A percentile compares a stretch with the other conserved stretches of the same genome.
Evolutionary conservation across 2,888 invertebrate species (phyloP).

Genomic region (Andrena hattorfiana): DNA sequence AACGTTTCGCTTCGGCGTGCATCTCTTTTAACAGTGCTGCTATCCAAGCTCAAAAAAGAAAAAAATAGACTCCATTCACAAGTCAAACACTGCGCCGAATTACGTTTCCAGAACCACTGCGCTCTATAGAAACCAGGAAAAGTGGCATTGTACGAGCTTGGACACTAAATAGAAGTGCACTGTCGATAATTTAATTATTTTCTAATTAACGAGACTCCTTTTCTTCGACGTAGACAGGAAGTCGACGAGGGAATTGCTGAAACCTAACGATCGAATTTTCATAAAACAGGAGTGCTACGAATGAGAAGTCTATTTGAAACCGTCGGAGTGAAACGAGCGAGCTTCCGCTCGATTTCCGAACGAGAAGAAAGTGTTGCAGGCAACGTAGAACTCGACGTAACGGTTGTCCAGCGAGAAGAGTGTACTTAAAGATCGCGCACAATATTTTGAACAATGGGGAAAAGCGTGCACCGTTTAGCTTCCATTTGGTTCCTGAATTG

Average conservation of each 20-base stretch:
- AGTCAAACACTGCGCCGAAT: background rate
- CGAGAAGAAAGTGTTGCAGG: slow-evolving; percentile 18
- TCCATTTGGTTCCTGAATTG: slow-evolving; percentile 68
- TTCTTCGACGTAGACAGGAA: too few relatives aligned
- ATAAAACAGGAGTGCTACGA: background rate
- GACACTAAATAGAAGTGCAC: background rate
- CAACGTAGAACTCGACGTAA: background rate
- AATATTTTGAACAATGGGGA: slow-evolving; percentile 27
- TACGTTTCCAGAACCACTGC: background rate
- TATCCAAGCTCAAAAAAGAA: too few relatives aligned
- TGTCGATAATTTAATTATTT: background rate
- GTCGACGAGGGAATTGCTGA: background rate
- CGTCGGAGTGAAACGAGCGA: slow-evolving; percentile 28
- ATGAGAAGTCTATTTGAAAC: background rate
- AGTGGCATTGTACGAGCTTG: background rate
- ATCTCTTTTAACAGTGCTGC: background rate
- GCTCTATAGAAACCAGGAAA: background rate
- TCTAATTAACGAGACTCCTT: background rate
- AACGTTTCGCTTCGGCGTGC: slow-evolving; percentile 30
- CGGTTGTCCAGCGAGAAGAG: too few relatives aligned
- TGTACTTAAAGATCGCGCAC: too few relatives aligned
- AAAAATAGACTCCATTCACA: too few relatives aligned
- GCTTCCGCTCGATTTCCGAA: slow-evolving; percentile 14
- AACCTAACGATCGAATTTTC: background rate
- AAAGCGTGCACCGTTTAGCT: slow-evolving; percentile 66